phyloP scores from a whole-genome alignment of 2,888 invertebrate species.

The Eristalis tenax region DNA sequence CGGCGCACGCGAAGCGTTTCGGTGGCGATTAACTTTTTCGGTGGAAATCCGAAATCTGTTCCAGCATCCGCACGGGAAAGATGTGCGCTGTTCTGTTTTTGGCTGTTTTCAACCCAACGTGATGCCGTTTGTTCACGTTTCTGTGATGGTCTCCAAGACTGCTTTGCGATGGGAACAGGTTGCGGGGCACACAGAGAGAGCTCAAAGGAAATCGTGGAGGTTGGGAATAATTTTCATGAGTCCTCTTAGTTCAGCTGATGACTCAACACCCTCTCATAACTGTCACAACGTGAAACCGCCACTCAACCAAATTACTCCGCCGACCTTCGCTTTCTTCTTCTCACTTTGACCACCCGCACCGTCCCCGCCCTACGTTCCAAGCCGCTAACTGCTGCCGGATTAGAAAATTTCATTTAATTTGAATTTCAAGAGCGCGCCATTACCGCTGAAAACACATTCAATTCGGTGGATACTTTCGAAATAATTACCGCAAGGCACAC shows the following conservation, averaged over 20 bases:
- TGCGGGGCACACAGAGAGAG: background rate
- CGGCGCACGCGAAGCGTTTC: background rate
- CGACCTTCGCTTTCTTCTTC: background rate
- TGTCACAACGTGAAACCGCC: background rate
- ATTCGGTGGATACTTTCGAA: background rate
- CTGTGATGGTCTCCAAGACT: background rate
- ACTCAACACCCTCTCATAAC: background rate
- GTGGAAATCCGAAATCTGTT: background rate
- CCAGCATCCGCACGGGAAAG: background rate
- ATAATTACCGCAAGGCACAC: background rate
- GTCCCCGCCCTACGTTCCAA: background rate
- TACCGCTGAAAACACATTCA: background rate
- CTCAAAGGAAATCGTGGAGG: background rate
- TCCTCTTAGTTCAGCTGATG: background rate
- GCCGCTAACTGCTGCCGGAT: background rate
- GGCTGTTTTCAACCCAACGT: background rate
- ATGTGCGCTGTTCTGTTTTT: too few species aligned
- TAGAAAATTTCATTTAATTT: slow-evolving; percentile 1
- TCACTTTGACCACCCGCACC: background rate
- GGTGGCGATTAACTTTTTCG: background rate
- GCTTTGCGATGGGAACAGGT: background rate
- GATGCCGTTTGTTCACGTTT: background rate
- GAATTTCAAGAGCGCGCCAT: background rate
- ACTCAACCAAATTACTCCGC: background rate
- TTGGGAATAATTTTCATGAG: background rate